Evolutionary conservation across 1,140 invertebrate species (phyloP), one percentile per base, ranked within the genome.

Genomic region (Hermetia illucens): DNA sequence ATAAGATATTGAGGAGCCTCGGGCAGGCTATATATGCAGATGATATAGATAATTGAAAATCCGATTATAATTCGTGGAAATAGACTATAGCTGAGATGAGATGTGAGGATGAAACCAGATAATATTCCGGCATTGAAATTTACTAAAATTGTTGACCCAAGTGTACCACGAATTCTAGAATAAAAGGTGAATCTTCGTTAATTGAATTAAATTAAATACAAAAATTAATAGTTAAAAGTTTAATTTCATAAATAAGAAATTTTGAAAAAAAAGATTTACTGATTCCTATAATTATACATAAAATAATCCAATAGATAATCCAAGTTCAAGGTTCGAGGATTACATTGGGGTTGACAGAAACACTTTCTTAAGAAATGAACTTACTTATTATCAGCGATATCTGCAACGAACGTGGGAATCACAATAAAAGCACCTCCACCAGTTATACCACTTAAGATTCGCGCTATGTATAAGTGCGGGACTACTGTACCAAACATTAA

Each of bases 131-230:
- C 52, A 8, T 81, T 82, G 1, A 91, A 68, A 38, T 80, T 80
- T 2, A 91, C 56, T 57, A 89, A 84, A 43, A 89, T 80, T 51
- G 82, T 76, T 0, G 85, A 77, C 0, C 84, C 86, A 1, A 93
- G 61, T 0, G 75, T 64, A 1, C 88, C 89, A 22, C 86, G 66
- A 37, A 85, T 74, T 5, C 51, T 89, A 35, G 6, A 38, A 24
- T 16, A n/a, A n/a, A n/a, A n/a, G n/a, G n/a, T n/a, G n/a, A n/a
- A n/a, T n/a, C n/a, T n/a, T n/a, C n/a, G n/a, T n/a, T n/a, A n/a
- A n/a, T n/a, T n/a, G n/a, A n/a, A 32, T n/a, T 15, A n/a, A 5
- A 30, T 9, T n/a, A n/a, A n/a, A n/a, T n/a, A n/a, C n/a, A n/a
- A n/a, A n/a, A n/a, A n/a, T n/a, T n/a, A n/a, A n/a, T n/a, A n/a